Evolutionary conservation across 2,888 invertebrate species (phyloP), one percentile per base, ranked within the genome.

Genomic region (Spodoptera exigua): DNA sequence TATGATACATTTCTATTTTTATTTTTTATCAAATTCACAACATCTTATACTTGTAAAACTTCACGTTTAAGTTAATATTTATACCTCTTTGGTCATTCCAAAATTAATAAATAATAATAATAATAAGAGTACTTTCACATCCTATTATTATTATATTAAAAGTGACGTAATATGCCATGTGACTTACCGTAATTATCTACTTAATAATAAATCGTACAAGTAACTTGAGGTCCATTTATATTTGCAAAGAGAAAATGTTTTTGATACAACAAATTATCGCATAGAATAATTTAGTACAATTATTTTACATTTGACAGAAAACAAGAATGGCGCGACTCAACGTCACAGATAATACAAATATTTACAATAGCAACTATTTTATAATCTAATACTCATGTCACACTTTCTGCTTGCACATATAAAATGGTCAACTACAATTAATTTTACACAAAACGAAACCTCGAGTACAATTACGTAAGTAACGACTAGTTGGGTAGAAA

Each of bases 41-140:
- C 88, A 88, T 74, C 79, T 87, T 86, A 85, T 69, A 77, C 46
- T 78, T 71, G 76, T 61, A 75, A 81, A 85, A 82, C 65, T 67
- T 58, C 72, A 75, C 68, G 61, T 78, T 81, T 54, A 81, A 79
- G 77, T 78, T 80, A 82, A 80, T 71, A 80, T 49, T 16, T 64
- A 64, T 82, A 87, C 86, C 82, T 93, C 92, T 93, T 93, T 93
- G 92, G 92, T 92, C 90, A 84, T 84, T 83, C 85, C 81, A 81
- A 84, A 87, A 82, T 71, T 57, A 69, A 70, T 60, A 55, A 74
- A 53, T 61, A 70, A 67, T 66, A 67, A 61, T 57, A 61, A 66
- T 68, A 27, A 27, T 27, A 27, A n/a, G n/a, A n/a, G 7, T 27
- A 36, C 62, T 57, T 62, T 69, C 72, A 51, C 59, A 56, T 51